Percentiles rank a stretch among this genome's conserved stretches.
Conservation (phyloP, 2,797 vertebrate species). For the Danio tinwini region DNA sequence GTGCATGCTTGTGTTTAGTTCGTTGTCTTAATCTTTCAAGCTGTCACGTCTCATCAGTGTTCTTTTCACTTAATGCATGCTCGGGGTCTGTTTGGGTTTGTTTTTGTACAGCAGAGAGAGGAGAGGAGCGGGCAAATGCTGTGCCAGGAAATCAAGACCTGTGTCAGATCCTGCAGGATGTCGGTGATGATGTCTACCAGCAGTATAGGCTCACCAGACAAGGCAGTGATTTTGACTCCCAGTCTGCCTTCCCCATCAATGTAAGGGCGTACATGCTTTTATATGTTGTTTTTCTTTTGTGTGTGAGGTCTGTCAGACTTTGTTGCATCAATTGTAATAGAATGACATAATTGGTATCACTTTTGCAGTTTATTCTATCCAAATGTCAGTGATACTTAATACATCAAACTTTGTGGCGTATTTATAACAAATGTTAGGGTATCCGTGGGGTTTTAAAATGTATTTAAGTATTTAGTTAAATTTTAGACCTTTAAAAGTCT, state of each 20-base stretch:
- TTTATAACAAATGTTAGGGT: background rate
- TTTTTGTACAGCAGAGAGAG: constrained; percentile 79
- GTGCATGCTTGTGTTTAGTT: background rate
- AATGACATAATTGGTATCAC: background rate
- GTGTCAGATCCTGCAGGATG: constrained; percentile 92
- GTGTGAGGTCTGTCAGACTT: background rate
- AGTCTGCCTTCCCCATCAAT: constrained; percentile 91
- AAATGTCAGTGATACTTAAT: background rate
- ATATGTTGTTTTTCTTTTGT: background rate
- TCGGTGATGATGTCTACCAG: constrained; percentile 94
- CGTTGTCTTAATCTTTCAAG: constrained; percentile 6
- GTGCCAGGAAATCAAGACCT: constrained; percentile 86
- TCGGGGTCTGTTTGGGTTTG: background rate
- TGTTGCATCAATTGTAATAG: background rate
- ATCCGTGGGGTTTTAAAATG: too few species aligned
- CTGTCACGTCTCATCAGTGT: constrained; percentile 5
- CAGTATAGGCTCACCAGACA: constrained; percentile 92
- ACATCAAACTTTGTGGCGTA: background rate
- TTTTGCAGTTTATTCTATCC: background rate
- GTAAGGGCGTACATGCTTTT: constrained; percentile 73
- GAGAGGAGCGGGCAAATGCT: constrained; percentile 77
- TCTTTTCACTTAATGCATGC: background rate
- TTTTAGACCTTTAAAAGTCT: too few species aligned
- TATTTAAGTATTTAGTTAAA: too few species aligned
- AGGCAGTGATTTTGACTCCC: constrained; percentile 91